A percentile compares a stretch with the other conserved stretches of the same genome.
phyloP scores from a whole-genome alignment of 1,140 invertebrate species.

The Drosophila novamexicana region DNA sequence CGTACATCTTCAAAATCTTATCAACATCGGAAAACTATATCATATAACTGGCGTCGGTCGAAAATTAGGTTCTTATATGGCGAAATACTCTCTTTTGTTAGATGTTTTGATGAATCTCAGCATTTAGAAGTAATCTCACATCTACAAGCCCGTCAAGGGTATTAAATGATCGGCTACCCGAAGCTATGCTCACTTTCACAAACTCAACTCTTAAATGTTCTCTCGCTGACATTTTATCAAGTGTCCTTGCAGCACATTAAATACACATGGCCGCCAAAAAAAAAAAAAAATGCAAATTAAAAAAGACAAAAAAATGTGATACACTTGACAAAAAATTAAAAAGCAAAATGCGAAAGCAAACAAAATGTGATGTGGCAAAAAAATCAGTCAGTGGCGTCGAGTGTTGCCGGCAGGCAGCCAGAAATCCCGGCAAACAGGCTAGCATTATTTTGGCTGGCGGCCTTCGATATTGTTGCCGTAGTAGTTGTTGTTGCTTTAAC shows the following conservation, averaged over 20 bases:
- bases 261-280: conserved; percentile 20
- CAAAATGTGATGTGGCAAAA: conserved; percentile 11
- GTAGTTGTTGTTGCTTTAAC: conserved; percentile 17
- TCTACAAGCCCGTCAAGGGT: no score
- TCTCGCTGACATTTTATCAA: conserved; percentile 27
- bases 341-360: conserved; percentile 17
- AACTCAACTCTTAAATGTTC: background rate
- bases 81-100: no score
- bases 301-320: conserved; percentile 8
- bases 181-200: no score
- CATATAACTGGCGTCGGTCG: no score
- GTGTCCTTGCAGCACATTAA: conserved; percentile 40
- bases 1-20: no score
- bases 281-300: background rate
- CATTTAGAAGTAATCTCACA: no score
- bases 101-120: no score
- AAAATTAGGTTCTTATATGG: no score
- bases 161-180: no score
- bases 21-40: no score
- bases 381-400: conserved; percentile 14
- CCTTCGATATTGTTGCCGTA: conserved; percentile 9
- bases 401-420: conserved; percentile 6
- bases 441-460: conserved; percentile 17
- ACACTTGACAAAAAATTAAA: conserved; percentile 39
- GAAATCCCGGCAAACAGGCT: conserved; percentile 24